Evolutionary conservation across 2,797 vertebrate species (phyloP).

Genomic region (Sylvilagus floridanus): DNA sequence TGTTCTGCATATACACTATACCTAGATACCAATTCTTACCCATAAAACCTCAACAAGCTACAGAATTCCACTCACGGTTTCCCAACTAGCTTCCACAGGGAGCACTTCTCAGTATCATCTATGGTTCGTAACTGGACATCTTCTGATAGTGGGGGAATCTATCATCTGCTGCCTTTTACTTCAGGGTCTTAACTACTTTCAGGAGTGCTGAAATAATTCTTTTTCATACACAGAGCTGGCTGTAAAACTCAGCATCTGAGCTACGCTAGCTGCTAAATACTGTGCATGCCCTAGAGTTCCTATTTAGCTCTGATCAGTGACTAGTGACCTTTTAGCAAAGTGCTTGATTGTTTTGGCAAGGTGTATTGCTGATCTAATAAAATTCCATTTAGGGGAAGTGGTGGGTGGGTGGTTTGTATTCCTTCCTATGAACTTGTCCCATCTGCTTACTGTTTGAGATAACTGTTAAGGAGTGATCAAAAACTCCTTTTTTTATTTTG

Average conservation of each 20-base stretch:
- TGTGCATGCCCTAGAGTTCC: background rate
- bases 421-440: background rate
- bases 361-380: background rate
- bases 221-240: background rate
- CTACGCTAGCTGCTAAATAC: background rate
- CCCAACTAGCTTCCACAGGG: background rate
- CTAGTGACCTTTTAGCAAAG: background rate
- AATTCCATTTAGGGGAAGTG: background rate
- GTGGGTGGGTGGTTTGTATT: background rate
- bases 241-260: background rate
- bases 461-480: background rate
- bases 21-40: background rate
- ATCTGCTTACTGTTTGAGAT: background rate
- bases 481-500: background rate
- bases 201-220: slow-evolving; percentile 20
- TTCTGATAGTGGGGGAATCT: background rate
- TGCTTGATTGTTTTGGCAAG: too few species aligned
- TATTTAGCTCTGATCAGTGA: background rate
- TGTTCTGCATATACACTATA: background rate
- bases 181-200: background rate
- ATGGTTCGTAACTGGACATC: background rate
- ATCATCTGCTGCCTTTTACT: background rate
- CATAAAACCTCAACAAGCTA: background rate
- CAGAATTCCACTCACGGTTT: background rate
- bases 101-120: background rate